Percentiles rank a stretch among this genome's conserved stretches.
Evolutionary conservation across 2,113 vertebrate species (phyloP).

Genomic region (Megaceryle maxima): DNA sequence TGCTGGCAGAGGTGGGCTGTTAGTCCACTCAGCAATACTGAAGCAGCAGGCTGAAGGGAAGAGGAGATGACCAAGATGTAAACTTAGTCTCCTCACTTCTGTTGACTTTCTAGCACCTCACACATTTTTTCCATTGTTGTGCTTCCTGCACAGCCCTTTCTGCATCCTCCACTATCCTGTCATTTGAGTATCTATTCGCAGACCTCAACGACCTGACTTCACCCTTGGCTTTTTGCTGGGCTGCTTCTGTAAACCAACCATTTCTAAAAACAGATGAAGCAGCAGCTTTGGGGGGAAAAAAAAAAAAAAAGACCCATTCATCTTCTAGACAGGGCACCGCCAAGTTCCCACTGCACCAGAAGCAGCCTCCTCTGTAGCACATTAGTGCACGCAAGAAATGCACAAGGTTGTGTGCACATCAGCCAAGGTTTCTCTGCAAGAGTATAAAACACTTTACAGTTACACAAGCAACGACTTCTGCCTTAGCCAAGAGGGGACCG

Average conservation of each 20-base stretch:
- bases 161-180: neutral
- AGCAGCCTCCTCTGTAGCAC: neutral
- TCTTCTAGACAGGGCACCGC: neutral
- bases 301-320: neutral
- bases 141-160: neutral
- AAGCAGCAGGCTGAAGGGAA: neutral
- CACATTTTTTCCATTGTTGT: neutral
- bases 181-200: neutral
- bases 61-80: neutral
- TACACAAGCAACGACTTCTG: neutral
- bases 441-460: neutral
- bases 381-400: accelerated
- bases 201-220: neutral
- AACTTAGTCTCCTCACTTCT: neutral
- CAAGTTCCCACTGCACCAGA: neutral
- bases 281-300: neutral
- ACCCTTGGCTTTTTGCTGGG: slow-evolving; percentile 15
- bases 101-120: neutral
- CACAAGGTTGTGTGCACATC: accelerated
- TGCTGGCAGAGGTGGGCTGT: neutral
- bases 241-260: neutral
- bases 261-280: slow-evolving; percentile 9
- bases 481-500: neutral
- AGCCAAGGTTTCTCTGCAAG: neutral
- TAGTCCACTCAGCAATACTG: neutral